phyloP scores from a whole-genome alignment of 2,113 vertebrate species.

The Eulacestoma nigropectus region DNA sequence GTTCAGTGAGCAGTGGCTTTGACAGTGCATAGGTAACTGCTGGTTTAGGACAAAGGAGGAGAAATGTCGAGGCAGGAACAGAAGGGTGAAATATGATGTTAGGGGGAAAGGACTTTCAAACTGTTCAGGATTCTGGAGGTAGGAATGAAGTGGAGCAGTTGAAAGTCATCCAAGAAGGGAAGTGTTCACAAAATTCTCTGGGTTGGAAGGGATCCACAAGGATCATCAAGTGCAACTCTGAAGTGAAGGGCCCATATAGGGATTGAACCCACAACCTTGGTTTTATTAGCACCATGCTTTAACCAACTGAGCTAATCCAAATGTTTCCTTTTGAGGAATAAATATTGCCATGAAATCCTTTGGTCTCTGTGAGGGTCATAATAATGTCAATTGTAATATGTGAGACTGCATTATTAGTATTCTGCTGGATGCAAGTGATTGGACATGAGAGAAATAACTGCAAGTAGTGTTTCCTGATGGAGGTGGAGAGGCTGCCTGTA shows the following conservation, averaged over 20 bases:
- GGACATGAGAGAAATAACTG: background rate
- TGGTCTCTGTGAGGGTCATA: background rate
- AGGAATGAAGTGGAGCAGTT: background rate
- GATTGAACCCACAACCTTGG: background rate
- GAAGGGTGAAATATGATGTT: background rate
- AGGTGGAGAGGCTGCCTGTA: background rate
- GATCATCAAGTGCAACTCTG: background rate
- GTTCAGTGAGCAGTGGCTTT: background rate
- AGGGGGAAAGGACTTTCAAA: background rate
- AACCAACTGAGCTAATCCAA: background rate
- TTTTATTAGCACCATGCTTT: background rate
- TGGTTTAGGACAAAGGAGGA: background rate
- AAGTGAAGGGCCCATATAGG: background rate
- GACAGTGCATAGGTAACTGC: background rate
- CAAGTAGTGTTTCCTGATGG: background rate
- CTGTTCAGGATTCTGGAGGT: background rate
- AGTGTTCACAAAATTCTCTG: background rate
- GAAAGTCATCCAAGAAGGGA: background rate
- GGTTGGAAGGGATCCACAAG: background rate
- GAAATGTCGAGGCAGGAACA: accelerated
- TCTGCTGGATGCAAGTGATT: background rate
- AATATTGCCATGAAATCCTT: background rate
- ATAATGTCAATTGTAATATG: background rate
- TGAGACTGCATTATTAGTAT: background rate
- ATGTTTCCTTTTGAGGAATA: background rate